Conservation (phyloP, 1,140 invertebrate genomes). For the Eufriesea mexicana region DNA sequence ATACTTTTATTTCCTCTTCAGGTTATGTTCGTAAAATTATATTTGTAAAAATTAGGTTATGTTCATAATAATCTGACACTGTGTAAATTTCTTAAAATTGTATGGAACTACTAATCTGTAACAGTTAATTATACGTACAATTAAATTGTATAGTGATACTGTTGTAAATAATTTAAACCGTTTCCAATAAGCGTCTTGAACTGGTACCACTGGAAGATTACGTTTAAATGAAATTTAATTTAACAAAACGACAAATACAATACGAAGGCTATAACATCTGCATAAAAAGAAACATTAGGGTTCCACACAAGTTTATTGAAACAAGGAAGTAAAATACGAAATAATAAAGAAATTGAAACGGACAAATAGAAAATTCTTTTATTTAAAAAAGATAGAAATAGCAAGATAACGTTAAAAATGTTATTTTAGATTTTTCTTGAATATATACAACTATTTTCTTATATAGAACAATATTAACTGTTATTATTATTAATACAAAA, state of each 20-base stretch:
- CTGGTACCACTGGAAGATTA: neutral
- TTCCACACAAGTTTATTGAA: neutral
- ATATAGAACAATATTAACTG: neutral
- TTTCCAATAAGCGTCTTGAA: neutral
- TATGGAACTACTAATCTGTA: neutral
- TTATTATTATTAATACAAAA: neutral
- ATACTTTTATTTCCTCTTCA: no score
- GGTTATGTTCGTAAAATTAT: no score
- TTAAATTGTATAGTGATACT: neutral
- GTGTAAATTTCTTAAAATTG: neutral
- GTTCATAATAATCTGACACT: neutral
- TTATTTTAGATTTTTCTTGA: no score
- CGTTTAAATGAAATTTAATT: neutral
- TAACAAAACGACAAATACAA: neutral
- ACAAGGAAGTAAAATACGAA: neutral
- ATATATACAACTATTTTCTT: no score
- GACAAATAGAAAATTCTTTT: neutral
- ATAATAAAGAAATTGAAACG: no score
- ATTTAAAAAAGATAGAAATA: neutral
- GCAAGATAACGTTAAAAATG: neutral
- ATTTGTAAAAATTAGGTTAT: no score
- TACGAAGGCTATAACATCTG: neutral
- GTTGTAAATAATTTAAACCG: neutral
- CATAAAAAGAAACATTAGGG: neutral
- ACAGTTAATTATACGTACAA: neutral